phyloP scores from a whole-genome alignment of 2,113 vertebrate genomes.

The Austrofundulus limnaeus region DNA sequence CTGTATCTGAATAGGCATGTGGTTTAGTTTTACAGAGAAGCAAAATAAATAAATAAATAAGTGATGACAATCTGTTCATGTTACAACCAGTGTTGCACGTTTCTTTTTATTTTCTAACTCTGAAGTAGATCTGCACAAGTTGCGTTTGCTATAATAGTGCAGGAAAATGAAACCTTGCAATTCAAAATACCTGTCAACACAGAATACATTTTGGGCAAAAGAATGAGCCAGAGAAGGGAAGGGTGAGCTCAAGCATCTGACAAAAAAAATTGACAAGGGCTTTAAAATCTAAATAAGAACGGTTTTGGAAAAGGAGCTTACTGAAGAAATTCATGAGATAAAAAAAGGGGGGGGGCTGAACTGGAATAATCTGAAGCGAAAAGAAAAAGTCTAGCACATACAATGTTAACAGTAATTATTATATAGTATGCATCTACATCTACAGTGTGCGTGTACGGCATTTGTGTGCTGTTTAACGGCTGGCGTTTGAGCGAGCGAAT shows the following conservation, averaged over 20 bases:
- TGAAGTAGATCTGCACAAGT: slow-evolving; percentile 52
- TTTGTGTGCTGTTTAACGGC: slow-evolving; percentile 5
- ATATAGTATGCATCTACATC: slow-evolving; percentile 19
- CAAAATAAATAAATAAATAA: slow-evolving; percentile 14
- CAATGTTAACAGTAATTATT: slow-evolving; percentile 38
- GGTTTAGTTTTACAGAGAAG: neutral
- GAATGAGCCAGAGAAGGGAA: slow-evolving; percentile 8
- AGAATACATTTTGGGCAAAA: slow-evolving; percentile 27
- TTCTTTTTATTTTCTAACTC: slow-evolving; percentile 1
- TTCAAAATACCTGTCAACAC: slow-evolving; percentile 64
- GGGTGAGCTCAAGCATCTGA: slow-evolving; percentile 25
- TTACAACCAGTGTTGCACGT: slow-evolving; percentile 14
- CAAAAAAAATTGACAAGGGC: slow-evolving; percentile 37
- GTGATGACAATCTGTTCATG: slow-evolving; percentile 11
- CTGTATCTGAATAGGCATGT: slow-evolving; percentile 1
- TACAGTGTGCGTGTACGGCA: slow-evolving; percentile 19
- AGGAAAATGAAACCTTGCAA: slow-evolving; percentile 49
- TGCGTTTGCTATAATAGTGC: slow-evolving; percentile 46
- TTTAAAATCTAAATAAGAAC: slow-evolving; percentile 50
- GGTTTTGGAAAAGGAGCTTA: slow-evolving; percentile 30
- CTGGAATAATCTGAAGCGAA: slow-evolving; percentile 58
- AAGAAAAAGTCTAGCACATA: slow-evolving; percentile 28
- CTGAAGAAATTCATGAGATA: slow-evolving; percentile 28
- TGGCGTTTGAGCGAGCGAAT: slow-evolving; percentile 33
- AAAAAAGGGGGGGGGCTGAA: slow-evolving; percentile 20